Base-by-base conservation (phyloP, 1,140 invertebrate species). In the Lordiphosa mommai region DNA sequence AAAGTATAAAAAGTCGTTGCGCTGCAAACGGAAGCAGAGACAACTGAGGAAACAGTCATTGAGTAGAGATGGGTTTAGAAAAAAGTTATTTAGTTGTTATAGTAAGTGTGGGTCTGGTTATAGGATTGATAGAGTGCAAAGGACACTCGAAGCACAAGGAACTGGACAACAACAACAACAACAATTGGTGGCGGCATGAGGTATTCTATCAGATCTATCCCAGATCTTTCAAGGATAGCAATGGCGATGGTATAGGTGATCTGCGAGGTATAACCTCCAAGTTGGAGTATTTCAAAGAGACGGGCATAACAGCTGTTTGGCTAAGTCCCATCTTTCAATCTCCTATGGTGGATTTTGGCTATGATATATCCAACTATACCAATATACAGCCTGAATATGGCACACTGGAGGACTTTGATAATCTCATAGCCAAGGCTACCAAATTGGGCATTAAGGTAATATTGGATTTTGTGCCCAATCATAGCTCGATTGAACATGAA, bases 281-380 rank as follows among this genome's bases (percentile, higher is more conserved):
- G 46, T 55, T 91, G 33, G 84, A 89, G 61, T 91, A 92, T 40
- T 74, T 92, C 7, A 91, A 90, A 67, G 90, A 91, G 32, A 69
- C 91, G 2, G 91, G 91, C 7, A 85, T 93, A n/a, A 90, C 90
- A 5, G 90, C 90, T 0, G 90, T 92, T 74, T 95, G 93, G 92
- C 64, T 96, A 0, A 94, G 93, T 27, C 93, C 94, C 2, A 92
- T 95, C 48, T 95, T 92, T 60, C 90, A 92, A 60, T 93, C 92
- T 1, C 92, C 93, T 1, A 92, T 93, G 90, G 91, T 90, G 9
- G 92, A 94, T 71, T 92, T 92, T 68, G 93, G 93, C 9, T 93
- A 94, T 55, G 94, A 94, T 57, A 92, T 95, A 37, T 89, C 92
- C 1, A 91, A 94, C 73, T 94, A 93, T 55, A 92, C 95, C 68